phyloP scores from a whole-genome alignment of 2,888 invertebrate species.

The Microplitis deprimator region DNA sequence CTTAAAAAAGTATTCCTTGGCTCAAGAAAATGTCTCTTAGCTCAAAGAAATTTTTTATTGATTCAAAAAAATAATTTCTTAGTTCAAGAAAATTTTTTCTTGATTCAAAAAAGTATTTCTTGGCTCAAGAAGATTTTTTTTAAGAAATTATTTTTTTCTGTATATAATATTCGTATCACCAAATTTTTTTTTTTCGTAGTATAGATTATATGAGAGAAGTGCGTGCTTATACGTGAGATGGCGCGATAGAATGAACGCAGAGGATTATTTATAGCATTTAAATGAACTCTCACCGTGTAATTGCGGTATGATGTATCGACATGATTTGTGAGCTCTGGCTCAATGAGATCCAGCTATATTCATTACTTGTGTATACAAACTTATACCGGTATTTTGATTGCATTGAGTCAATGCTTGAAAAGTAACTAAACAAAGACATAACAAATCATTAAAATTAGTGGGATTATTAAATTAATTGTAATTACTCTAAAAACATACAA shows the following conservation, averaged over 20 bases:
- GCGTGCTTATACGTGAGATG: slow-evolving; percentile 33
- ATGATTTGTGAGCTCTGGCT: slow-evolving; percentile 67
- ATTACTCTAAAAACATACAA: neutral
- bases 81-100: too few relatives aligned
- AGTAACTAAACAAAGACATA: neutral
- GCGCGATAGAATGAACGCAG: slow-evolving; percentile 63
- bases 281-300: slow-evolving; percentile 70
- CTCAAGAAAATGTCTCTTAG: too few relatives aligned
- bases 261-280: slow-evolving; percentile 69
- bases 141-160: too few relatives aligned
- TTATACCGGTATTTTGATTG: neutral
- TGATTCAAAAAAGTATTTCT: too few relatives aligned
- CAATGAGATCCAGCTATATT: slow-evolving; percentile 25
- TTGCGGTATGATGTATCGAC: slow-evolving; percentile 68
- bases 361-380: neutral
- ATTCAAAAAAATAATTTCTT: too few relatives aligned
- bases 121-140: too few relatives aligned
- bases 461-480: neutral
- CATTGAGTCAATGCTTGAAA: neutral
- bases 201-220: neutral
- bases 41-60: too few relatives aligned
- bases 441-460: neutral
- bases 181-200: slow-evolving; percentile 18
- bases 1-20: too few relatives aligned
- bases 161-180: slow-evolving; percentile 8